Percentiles rank a stretch among this genome's conserved stretches.
Evolutionary conservation across 2,113 vertebrate genomes (phyloP).

Genomic region (Tragulus kanchil): DNA sequence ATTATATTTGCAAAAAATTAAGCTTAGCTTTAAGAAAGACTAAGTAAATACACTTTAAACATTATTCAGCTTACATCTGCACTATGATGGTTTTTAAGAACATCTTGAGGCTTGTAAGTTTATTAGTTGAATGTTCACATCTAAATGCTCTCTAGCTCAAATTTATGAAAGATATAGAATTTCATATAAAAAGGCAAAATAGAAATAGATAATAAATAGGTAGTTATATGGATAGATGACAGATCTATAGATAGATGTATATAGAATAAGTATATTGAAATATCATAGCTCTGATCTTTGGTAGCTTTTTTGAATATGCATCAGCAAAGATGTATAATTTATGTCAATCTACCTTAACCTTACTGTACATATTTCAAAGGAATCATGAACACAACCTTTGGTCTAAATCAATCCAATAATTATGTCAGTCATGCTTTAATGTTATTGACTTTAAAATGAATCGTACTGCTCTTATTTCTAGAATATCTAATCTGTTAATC

Average conservation of each 20-base stretch:
- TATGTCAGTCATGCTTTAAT: slow-evolving; percentile 22
- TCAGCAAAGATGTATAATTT: slow-evolving; percentile 20
- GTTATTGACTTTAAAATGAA: slow-evolving; percentile 7
- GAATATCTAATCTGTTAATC: slow-evolving; percentile 36
- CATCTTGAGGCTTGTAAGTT: background rate
- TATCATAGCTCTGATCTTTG: background rate
- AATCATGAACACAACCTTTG: background rate
- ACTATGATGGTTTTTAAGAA: background rate
- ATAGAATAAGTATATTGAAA: background rate
- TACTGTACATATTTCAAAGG: slow-evolving; percentile 18
- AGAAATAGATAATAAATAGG: background rate
- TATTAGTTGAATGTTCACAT: background rate
- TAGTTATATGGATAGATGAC: background rate
- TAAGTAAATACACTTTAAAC: background rate
- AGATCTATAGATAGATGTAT: background rate
- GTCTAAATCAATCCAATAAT: slow-evolving; percentile 32
- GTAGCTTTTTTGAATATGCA: background rate
- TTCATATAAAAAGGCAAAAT: background rate
- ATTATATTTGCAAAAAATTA: background rate
- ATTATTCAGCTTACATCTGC: background rate
- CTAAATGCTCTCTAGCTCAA: background rate
- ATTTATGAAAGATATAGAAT: background rate
- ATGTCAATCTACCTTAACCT: background rate
- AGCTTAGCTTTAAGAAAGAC: background rate
- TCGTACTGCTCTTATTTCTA: background rate